Evolutionary conservation across 2,113 vertebrate genomes (phyloP).

Genomic region (Caranx ignobilis): DNA sequence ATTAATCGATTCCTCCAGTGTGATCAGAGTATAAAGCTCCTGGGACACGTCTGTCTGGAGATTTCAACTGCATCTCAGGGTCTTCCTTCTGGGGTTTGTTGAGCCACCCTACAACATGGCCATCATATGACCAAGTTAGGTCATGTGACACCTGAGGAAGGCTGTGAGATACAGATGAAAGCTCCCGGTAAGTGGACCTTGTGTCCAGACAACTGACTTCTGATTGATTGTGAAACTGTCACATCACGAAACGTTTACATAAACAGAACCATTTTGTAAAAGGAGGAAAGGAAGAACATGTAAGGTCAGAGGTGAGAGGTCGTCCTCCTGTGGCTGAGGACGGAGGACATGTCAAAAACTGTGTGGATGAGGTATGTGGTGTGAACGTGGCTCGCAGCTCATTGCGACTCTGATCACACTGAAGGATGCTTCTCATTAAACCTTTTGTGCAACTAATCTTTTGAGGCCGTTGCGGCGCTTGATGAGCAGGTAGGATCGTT

Average conservation of each 20-base stretch:
- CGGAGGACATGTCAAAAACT: neutral
- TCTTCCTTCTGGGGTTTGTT: neutral
- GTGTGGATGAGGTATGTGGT: neutral
- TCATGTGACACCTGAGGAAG: neutral
- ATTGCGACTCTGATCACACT: slow-evolving; percentile 47
- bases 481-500: slow-evolving; percentile 10
- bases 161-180: neutral
- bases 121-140: no score
- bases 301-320: no score
- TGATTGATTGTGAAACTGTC: no score
- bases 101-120: no score
- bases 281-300: no score
- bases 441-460: slow-evolving; percentile 38
- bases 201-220: no score
- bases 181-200: neutral
- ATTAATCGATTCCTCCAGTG: slow-evolving; percentile 2
- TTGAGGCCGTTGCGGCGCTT: slow-evolving; percentile 45
- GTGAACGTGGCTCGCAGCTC: no score
- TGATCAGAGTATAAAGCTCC: slow-evolving; percentile 26
- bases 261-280: no score
- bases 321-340: no score
- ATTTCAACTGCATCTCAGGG: neutral
- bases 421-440: slow-evolving; percentile 28
- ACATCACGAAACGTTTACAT: no score
- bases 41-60: neutral